phyloP scores from a whole-genome alignment of 2,888 invertebrate species.

The Ceriagrion tenellum region DNA sequence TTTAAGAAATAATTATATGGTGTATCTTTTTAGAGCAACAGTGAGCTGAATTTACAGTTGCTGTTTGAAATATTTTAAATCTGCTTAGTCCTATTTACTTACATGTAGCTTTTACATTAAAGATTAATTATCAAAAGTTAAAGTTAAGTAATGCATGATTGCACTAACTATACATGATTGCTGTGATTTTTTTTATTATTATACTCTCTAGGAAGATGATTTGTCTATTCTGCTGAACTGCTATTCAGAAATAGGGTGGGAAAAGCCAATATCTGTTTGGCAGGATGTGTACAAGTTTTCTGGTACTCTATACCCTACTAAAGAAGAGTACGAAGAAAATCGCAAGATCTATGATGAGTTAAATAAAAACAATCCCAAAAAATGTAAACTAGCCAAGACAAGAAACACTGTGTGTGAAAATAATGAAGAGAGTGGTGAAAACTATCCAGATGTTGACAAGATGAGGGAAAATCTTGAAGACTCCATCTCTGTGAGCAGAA shows the following conservation, averaged over 20 bases:
- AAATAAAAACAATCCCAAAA: constrained; percentile 24
- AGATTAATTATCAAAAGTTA: too few species aligned
- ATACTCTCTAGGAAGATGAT: constrained; percentile 23
- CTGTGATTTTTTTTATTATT: neutral
- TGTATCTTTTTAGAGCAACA: too few species aligned
- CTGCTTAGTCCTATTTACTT: too few species aligned
- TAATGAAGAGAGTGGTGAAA: neutral
- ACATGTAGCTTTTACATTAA: too few species aligned
- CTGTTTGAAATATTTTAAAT: too few species aligned
- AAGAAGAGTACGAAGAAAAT: neutral
- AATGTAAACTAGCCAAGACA: constrained; percentile 1
- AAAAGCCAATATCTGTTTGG: constrained; percentile 37
- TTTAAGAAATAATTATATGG: too few species aligned
- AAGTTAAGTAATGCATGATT: too few species aligned
- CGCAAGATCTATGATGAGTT: neutral
- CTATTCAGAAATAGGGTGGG: constrained; percentile 23
- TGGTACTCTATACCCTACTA: constrained; percentile 18
- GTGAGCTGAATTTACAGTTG: too few species aligned
- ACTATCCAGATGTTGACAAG: neutral
- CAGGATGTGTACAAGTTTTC: constrained; percentile 23
- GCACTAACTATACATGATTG: neutral
- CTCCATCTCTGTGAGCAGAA: neutral
- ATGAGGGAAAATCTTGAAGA: neutral
- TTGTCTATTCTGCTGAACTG: neutral
- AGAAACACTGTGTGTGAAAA: neutral